Evolutionary conservation across 2,113 vertebrate genomes (phyloP).

Genomic region (Cephalopholis sonnerati): DNA sequence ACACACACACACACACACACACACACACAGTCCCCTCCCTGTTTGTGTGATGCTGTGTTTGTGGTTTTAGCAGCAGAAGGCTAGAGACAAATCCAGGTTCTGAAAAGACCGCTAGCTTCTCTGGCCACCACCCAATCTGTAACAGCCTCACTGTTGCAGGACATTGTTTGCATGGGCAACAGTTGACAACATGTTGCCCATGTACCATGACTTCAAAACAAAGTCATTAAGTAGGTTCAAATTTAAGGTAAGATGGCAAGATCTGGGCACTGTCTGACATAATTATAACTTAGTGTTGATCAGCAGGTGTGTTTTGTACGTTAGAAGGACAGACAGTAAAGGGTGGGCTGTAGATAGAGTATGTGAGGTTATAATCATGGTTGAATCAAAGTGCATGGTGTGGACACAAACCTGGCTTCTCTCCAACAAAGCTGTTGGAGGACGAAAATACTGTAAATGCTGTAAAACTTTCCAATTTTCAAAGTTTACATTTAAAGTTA

Average conservation of each 20-base stretch:
- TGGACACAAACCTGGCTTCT: constrained; percentile 51
- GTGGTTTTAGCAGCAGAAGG: constrained; percentile 83
- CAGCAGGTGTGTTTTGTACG: constrained; percentile 30
- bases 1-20: constrained; percentile 42
- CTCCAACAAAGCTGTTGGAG: constrained; percentile 56
- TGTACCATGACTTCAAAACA: constrained; percentile 20
- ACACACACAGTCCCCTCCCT: constrained; percentile 74
- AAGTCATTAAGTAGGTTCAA: constrained; percentile 36
- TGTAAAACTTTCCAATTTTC: constrained; percentile 41
- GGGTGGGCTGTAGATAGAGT: constrained; percentile 26
- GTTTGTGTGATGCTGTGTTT: constrained; percentile 82
- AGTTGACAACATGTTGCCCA: constrained; percentile 47
- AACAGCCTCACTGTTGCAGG: constrained; percentile 27
- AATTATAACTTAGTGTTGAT: not conserved
- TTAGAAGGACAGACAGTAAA: not conserved
- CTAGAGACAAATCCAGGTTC: constrained; percentile 90
- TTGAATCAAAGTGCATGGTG: constrained; percentile 58
- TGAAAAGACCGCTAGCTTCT: constrained; percentile 75
- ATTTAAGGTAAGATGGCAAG: constrained; percentile 18
- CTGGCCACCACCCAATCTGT: constrained; percentile 62
- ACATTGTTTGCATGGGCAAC: constrained; percentile 44
- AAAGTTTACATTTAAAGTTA: constrained; percentile 45
- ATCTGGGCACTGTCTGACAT: constrained; percentile 6
- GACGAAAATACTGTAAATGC: constrained; percentile 46
- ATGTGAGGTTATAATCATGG: constrained; percentile 32